A percentile compares a stretch with the other conserved stretches of the same genome.
Conservation (phyloP, 2,797 vertebrate species). For the Bufotes viridis region DNA sequence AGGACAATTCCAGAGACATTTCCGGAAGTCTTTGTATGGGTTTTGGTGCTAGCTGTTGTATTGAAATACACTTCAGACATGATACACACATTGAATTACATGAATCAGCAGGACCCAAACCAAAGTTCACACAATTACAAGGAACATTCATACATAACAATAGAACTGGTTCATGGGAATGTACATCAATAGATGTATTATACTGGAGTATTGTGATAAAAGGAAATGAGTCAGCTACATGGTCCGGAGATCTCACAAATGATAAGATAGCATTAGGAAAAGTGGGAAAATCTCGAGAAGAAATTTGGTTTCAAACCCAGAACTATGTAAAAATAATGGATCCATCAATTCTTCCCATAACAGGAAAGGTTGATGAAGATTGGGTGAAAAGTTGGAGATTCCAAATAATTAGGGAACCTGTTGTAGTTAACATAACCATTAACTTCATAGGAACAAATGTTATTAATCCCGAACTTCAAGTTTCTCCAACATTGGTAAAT, state of each 20-base stretch:
- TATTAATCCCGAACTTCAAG: too few relatives aligned
- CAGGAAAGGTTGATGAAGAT: neutral
- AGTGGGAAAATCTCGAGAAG: neutral
- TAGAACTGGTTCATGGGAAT: neutral
- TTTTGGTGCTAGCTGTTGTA: too few relatives aligned
- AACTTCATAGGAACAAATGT: neutral
- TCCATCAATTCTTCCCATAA: neutral
- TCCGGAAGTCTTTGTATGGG: too few relatives aligned
- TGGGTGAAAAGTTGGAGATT: neutral
- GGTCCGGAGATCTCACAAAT: neutral
- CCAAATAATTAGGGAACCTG: neutral
- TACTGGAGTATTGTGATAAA: neutral
- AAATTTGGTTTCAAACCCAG: neutral
- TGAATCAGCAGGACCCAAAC: too few relatives aligned
- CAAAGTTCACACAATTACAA: too few relatives aligned
- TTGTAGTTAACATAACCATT: neutral
- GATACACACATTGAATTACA: too few relatives aligned
- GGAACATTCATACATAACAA: too few relatives aligned
- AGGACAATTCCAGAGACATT: too few relatives aligned
- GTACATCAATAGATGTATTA: neutral
- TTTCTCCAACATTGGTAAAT: too few relatives aligned
- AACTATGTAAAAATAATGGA: neutral
- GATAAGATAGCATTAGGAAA: neutral
- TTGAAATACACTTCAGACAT: too few relatives aligned
- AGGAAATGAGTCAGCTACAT: neutral